Evolutionary conservation across 2,797 vertebrate species (phyloP).

Genomic region (Mareca penelope): DNA sequence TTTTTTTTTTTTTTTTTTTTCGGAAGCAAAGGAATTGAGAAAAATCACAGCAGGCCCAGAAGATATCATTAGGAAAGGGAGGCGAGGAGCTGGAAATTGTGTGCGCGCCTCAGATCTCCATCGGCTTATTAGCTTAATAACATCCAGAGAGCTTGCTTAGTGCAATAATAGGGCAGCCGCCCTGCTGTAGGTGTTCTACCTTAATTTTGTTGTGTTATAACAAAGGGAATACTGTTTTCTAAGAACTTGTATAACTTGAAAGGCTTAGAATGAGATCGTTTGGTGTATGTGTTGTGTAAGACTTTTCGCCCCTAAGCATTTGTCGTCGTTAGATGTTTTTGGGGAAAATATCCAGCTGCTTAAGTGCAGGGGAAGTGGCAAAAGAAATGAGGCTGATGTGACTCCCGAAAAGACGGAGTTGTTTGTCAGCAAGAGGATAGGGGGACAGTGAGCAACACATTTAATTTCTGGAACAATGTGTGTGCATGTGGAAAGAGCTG

Average conservation of each 20-base stretch:
- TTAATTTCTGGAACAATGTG: slow-evolving; percentile 42
- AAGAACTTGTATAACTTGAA: slow-evolving; percentile 70
- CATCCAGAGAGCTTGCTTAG: slow-evolving; percentile 65
- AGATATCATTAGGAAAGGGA: slow-evolving; percentile 7
- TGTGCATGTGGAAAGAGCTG: slow-evolving; percentile 1
- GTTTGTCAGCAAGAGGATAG: neutral
- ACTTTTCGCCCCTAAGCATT: slow-evolving; percentile 63
- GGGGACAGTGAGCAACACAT: neutral
- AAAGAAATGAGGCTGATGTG: slow-evolving; percentile 54
- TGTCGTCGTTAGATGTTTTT: slow-evolving; percentile 37
- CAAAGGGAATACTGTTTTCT: slow-evolving; percentile 65
- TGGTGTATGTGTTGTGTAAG: slow-evolving; percentile 49
- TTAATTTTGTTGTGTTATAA: slow-evolving; percentile 53
- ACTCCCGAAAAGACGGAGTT: neutral
- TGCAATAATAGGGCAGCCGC: slow-evolving; percentile 63
- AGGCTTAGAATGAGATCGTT: slow-evolving; percentile 51
- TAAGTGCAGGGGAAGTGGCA: slow-evolving; percentile 29
- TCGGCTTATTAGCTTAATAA: slow-evolving; percentile 68
- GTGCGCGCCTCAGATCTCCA: slow-evolving; percentile 63
- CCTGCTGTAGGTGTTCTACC: slow-evolving; percentile 58
- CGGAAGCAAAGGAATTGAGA: slow-evolving; percentile 53
- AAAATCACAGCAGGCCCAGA: slow-evolving; percentile 59
- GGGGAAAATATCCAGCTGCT: neutral
- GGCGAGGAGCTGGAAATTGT: slow-evolving; percentile 45
- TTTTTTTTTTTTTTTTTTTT: slow-evolving; percentile 14